These are phyloP conservation scores for Sinohyriopsis cumingii DNA, from an alignment of 2,888 invertebrate species.

Conservation along the genomic window DNA sequence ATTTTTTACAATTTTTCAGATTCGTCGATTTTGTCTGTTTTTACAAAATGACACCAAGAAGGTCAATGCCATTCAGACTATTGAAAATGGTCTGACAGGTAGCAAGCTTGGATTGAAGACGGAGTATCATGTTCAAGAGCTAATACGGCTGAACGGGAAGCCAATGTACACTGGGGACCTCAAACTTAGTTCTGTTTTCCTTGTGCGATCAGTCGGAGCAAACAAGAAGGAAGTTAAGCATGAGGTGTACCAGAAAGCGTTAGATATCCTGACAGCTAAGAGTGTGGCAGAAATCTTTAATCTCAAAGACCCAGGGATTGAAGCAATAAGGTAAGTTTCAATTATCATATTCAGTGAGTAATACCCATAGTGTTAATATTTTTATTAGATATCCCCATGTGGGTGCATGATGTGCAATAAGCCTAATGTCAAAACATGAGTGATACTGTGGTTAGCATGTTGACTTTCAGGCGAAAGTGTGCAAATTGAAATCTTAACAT, in stretches of 20 bases:
- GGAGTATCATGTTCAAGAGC: slow-evolving; percentile 40
- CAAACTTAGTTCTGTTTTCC: slow-evolving; percentile 42
- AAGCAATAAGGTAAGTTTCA: slow-evolving; percentile 39
- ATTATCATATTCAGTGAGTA: neutral
- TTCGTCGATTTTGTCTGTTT: slow-evolving; percentile 40
- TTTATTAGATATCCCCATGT: too few species aligned
- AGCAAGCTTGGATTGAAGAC: slow-evolving; percentile 50
- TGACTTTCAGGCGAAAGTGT: too few species aligned
- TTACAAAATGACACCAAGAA: slow-evolving; percentile 35
- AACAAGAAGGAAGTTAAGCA: slow-evolving; percentile 58
- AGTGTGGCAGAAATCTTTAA: slow-evolving; percentile 52
- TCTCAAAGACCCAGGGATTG: slow-evolving; percentile 46
- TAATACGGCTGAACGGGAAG: slow-evolving; percentile 39
- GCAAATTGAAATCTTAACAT: too few species aligned
- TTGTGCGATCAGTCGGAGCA: slow-evolving; percentile 47
- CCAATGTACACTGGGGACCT: slow-evolving; percentile 53
- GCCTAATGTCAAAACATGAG: too few species aligned
- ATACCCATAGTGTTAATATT: too few species aligned
- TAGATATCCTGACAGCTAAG: slow-evolving; percentile 43
- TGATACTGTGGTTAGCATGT: too few species aligned
- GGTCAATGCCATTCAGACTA: slow-evolving; percentile 47
- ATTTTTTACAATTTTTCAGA: slow-evolving; percentile 14
- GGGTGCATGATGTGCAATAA: too few species aligned
- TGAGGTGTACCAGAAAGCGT: slow-evolving; percentile 52
- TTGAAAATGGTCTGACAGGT: slow-evolving; percentile 51